Base-by-base conservation (phyloP, 2,113 vertebrate genomes). In the Taurulus bubalis region DNA sequence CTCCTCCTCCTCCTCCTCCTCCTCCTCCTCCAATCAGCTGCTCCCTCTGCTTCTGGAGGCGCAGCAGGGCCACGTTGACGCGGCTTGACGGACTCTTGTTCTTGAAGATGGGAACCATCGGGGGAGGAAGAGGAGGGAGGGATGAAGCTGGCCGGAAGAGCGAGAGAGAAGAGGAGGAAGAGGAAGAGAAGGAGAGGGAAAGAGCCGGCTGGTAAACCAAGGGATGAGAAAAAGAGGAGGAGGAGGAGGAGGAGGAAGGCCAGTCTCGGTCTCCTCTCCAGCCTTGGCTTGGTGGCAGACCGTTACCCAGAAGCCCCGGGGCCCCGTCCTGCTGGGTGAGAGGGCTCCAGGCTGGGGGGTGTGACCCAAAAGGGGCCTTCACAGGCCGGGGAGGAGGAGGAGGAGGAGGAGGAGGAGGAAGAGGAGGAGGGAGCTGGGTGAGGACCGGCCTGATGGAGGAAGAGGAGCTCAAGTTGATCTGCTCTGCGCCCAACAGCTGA, bases 31-130 rank as follows among this genome's bases (percentile, higher is more conserved):
- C 22, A 0, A 42, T 58, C 80, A 59, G 68, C 69, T 77, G 72
- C 75, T 90, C 70, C 63, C 56, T 80, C 62, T 84, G 91, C 79
- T 87, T 95, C 70, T 84, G 82, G 9, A 59, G 65, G 3, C 8
- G 40, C 76, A 90, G 79, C 71, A 87, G 87, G 32, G 89, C 84
- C 8, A 58, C 0, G 40, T 87, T 95, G 70, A 90, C 34, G 26
- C 72, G 94, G 14, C 51, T 83, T 1, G 86, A 92, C 20, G 93
- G 76, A 4, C 87, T 69, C 42, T 79, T 94, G 83, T 79, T 95
- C 88, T 89, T 95, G 86, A 98, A 97, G 89, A 96, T 81, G 16
- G 97, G 96, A 84, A 96, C 91, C 30, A 90, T 1, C 4, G 38
- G 26, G 15, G 30, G 64, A 80, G 58, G 71, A 26, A 3, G 62